Evolutionary conservation across 2,113 vertebrate genomes (phyloP), one percentile per base, ranked within the genome.

Genomic region (Silurus meridionalis): DNA sequence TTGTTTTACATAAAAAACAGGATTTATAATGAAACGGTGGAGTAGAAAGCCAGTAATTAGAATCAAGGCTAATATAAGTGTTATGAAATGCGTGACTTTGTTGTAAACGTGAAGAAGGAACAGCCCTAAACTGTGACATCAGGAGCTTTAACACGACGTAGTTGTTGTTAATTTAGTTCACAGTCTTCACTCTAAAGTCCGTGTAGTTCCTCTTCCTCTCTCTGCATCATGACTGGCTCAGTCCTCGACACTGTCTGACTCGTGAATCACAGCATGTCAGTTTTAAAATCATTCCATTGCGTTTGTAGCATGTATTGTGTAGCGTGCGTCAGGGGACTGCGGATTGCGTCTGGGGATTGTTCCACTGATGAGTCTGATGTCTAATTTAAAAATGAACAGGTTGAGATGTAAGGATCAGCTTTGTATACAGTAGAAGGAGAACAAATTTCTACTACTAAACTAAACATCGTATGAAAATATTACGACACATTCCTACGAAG

Each of bases 121-220:
- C 23, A 77, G 69, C 48, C 69, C 23, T 53, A 14, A 77, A 91
- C 88, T 90, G 90, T 72, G 92, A 94, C 88, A 89, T 46, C 89
- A 91, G 90, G 90, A 90, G 89, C 92, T 94, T 95, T 93, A 92
- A 91, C 57, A 92, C 91, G 87, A 92, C 91, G 87, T 95, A 93
- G 93, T 94, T 91, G 91, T 94, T 52, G 17, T 23, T 58, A 28
- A 75, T 75, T 53, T 75, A 75, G 72, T 69, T 52, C 53, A 10
- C 9, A 75, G 25, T 79, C n/a, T 25, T 55, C 11, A 21, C 60
- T 78, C 17, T 64, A 0, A 61, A 15, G 23, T 48, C 72, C 37
- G 21, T 48, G 17, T 4, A 19, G 74, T 75, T 58, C 67, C 50
- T 58, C 75, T 66, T 52, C 23, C 1, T 28, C 23, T 52, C 48